Evolutionary conservation across 2,888 invertebrate species (phyloP).

Genomic region (Limnephilus auricula): DNA sequence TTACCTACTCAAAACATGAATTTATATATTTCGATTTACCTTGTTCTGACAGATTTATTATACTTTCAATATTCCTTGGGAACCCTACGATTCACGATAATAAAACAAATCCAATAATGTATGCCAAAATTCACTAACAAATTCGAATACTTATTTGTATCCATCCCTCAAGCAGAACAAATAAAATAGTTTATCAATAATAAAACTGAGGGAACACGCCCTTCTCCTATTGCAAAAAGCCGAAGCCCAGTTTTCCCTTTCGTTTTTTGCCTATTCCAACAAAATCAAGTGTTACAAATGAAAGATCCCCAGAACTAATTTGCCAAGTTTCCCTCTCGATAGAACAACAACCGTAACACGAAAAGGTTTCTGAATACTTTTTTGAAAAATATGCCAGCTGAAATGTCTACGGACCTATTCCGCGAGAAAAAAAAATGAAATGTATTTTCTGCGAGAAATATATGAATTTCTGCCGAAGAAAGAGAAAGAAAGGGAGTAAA

Average conservation of each 20-base stretch:
- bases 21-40: no score
- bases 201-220: not conserved
- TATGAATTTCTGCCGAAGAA: conserved; percentile 51
- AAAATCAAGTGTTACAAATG: conserved; percentile 23
- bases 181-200: not conserved
- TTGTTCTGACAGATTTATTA: no score
- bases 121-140: not conserved
- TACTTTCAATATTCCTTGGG: no score
- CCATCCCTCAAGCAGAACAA: not conserved
- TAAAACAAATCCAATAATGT: not conserved
- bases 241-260: not conserved
- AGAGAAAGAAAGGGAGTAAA: conserved; percentile 56
- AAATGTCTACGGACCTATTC: conserved; percentile 51
- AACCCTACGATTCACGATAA: not conserved
- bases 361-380: conserved; percentile 58
- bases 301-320: conserved; percentile 52
- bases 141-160: not conserved
- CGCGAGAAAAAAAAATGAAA: conserved; percentile 29
- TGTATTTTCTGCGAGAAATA: conserved; percentile 41
- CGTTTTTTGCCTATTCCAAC: not conserved
- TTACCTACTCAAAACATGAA: no score
- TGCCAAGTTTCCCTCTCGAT: conserved; percentile 50
- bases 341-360: conserved; percentile 52
- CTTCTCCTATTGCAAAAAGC: not conserved
- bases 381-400: conserved; percentile 57